Evolutionary conservation across 2,797 vertebrate species (phyloP).

Genomic region (Myiotriccus ornatus): DNA sequence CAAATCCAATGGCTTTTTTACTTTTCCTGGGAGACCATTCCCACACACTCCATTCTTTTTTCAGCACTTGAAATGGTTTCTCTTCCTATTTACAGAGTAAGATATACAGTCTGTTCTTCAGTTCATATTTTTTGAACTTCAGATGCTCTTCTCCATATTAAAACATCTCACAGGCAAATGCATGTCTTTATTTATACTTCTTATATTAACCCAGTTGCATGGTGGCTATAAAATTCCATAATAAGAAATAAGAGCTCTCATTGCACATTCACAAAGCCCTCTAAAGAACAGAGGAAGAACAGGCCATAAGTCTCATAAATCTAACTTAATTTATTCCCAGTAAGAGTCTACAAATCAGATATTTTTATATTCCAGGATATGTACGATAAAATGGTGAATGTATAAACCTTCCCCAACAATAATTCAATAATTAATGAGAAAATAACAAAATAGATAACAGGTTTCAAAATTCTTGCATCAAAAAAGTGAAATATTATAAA

Average conservation of each 20-base stretch:
- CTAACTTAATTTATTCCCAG: conserved; percentile 58
- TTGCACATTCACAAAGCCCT: conserved; percentile 23
- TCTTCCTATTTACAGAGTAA: not conserved
- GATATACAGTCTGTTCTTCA: not conserved
- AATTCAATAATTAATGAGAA: conserved; percentile 35
- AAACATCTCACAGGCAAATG: conserved; percentile 14
- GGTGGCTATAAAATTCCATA: conserved; percentile 12
- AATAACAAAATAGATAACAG: conserved; percentile 23
- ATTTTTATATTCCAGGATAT: conserved; percentile 27
- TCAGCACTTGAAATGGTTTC: not conserved
- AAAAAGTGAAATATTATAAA: not conserved
- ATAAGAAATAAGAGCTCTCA: conserved; percentile 51
- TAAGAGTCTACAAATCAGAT: conserved; percentile 10
- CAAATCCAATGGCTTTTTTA: not conserved
- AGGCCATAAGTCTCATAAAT: conserved; percentile 32
- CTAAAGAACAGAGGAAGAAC: conserved; percentile 30
- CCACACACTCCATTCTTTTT: not conserved
- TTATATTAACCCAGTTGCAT: conserved; percentile 30
- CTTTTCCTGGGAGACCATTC: not conserved
- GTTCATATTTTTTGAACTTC: conserved; percentile 37
- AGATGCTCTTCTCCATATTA: conserved; percentile 4
- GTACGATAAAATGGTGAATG: not conserved
- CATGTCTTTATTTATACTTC: conserved; percentile 38
- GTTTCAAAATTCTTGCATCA: not conserved
- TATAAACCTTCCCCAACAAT: not conserved